Evolutionary conservation across 1,140 invertebrate species (phyloP).

Genomic region (Bombus vancouverensis): DNA sequence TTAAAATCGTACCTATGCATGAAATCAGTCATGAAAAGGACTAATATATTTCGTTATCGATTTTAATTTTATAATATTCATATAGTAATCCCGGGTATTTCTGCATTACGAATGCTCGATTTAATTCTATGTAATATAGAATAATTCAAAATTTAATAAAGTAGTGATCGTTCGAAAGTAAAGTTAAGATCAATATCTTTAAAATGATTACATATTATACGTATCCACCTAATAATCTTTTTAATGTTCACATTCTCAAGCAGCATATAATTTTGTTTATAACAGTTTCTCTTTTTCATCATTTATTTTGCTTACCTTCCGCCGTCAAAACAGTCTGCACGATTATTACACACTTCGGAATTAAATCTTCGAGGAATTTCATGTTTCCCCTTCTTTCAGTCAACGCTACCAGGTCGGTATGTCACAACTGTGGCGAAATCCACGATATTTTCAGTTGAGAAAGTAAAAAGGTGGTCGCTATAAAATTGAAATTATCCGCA

Average conservation of each 20-base stretch:
- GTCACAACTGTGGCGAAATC: neutral
- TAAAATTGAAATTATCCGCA: conserved; percentile 6
- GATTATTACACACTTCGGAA: conserved; percentile 4
- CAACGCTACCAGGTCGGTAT: too few species aligned
- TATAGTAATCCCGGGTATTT: neutral
- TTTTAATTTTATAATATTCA: too few species aligned
- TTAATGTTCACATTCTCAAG: neutral
- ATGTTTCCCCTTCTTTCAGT: neutral
- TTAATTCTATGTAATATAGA: neutral
- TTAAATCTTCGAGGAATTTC: conserved; percentile 5
- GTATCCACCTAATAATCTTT: neutral
- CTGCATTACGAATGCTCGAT: neutral
- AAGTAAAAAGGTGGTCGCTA: neutral
- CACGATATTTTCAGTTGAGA: conserved; percentile 18
- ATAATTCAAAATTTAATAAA: neutral
- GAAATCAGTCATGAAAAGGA: too few species aligned
- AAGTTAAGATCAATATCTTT: too few species aligned
- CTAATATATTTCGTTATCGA: too few species aligned
- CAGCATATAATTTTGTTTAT: neutral
- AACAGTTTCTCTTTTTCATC: neutral
- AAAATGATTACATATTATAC: too few species aligned
- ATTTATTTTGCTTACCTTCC: neutral
- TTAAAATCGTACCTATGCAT: too few species aligned
- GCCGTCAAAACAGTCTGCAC: too few species aligned
- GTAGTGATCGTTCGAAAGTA: neutral